Evolutionary conservation across 2,797 vertebrate genomes (phyloP), one percentile per base, ranked within the genome.

Genomic region (Zenarchopterus dispar): DNA sequence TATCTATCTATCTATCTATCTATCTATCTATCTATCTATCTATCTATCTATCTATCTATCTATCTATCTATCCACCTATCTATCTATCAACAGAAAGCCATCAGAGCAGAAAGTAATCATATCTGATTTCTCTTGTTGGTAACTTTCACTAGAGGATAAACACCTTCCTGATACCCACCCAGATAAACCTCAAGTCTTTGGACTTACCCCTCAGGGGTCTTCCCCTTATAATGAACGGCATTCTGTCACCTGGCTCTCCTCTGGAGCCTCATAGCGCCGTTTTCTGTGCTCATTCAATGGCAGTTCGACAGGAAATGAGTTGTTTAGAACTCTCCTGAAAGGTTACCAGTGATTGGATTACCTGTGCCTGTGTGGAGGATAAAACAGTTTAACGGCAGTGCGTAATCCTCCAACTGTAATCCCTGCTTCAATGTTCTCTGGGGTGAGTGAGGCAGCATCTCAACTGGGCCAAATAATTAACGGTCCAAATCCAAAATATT

Each of bases 351-450:
- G 94, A 96, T 93, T 87, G 93, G 93, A 96, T 99, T 97, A 96
- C 96, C 92, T 94, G 93, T 88, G 93, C 89, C 92, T 84, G 70
- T 87, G 81, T 75, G 79, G 86, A 86, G 93, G 94, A 96, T 95
- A 93, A 93, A 95, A 36, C 90, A 89, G 93, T 94, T 95, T 94
- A 94, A 91, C 91, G 75, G 92, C 91, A 55, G 77, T 18, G 58
- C 93, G 93, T 95, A 95, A 95, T 93, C 93, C 89, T 91, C 92
- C 87, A 91, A 95, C 94, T 94, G 94, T 97, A 97, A 97, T 96
- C 94, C 89, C 89, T 70, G 77, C 54, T 55, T 67, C 67, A 82
- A 67, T 87, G 81, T 85, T 86, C 78, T 62, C 72, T 57, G 58
- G 66, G 47, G 57, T 62, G 85, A 71, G 74, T 76, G 63, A 73